Evolutionary conservation across 2,888 invertebrate species (phyloP).

Genomic region (Adelognathus sp.): DNA sequence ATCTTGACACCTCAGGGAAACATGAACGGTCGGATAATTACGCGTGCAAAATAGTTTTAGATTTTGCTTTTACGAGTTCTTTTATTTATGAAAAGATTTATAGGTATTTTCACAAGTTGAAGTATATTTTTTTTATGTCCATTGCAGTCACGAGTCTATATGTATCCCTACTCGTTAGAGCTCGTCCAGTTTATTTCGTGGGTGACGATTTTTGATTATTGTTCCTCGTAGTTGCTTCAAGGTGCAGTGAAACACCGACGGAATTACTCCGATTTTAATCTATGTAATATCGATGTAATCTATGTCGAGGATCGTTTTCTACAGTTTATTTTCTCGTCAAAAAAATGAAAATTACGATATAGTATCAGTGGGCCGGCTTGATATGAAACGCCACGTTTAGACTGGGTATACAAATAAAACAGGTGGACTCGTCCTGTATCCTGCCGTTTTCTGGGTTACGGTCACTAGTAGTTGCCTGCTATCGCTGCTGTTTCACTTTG

Average conservation of each 20-base stretch:
- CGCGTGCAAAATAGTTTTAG: neutral
- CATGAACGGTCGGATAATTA: neutral
- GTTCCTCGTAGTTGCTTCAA: too few species aligned
- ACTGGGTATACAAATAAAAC: neutral
- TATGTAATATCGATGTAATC: too few species aligned
- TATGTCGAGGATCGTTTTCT: too few species aligned
- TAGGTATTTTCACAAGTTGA: neutral
- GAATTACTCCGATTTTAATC: too few species aligned
- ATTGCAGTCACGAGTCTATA: too few species aligned
- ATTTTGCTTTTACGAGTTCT: too few species aligned
- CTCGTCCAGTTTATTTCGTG: too few species aligned
- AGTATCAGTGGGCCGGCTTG: neutral
- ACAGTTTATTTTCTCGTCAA: neutral
- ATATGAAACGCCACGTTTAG: neutral
- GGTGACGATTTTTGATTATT: too few species aligned
- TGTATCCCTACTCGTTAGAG: too few species aligned
- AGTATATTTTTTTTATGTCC: too few species aligned
- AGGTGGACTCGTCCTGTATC: slow-evolving; percentile 36
- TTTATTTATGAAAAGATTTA: neutral
- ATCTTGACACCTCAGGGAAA: neutral
- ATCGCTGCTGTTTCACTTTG: slow-evolving; percentile 39
- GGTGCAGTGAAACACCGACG: too few species aligned
- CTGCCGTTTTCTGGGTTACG: slow-evolving; percentile 57
- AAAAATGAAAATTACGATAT: neutral
- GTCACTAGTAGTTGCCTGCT: slow-evolving; percentile 38